Percentiles rank a stretch among this genome's conserved stretches.
Evolutionary conservation across 2,888 invertebrate species (phyloP).

Genomic region (Calliopum simillimum): DNA sequence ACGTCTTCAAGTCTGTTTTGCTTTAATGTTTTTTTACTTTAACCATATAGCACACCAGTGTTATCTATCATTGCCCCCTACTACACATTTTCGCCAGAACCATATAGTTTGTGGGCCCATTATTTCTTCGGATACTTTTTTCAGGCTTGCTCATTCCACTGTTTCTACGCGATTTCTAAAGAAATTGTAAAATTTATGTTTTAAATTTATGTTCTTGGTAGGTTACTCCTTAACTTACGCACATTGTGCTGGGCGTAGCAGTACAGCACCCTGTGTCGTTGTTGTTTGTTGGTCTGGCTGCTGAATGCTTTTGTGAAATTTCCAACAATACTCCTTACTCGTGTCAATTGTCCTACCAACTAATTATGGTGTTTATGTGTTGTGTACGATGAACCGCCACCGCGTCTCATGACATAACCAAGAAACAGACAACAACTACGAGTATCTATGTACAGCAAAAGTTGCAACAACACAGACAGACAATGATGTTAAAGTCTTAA

Average conservation of each 20-base stretch:
- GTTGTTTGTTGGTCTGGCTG: too few relatives aligned
- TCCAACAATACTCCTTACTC: not conserved
- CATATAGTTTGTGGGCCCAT: not conserved
- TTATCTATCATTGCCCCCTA: too few relatives aligned
- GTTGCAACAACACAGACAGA: conserved; percentile 24
- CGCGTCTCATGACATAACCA: conserved; percentile 32
- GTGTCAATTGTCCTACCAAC: conserved; percentile 36
- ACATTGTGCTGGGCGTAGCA: not conserved
- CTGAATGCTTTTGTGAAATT: not conserved
- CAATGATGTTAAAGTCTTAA: conserved; percentile 3
- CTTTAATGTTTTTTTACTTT: too few relatives aligned
- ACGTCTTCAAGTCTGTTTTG: too few relatives aligned
- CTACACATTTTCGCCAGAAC: not conserved
- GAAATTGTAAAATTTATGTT: conserved; percentile 43
- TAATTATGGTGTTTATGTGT: conserved; percentile 48
- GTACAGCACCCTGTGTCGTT: too few relatives aligned
- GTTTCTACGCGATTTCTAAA: conserved; percentile 30
- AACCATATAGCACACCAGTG: too few relatives aligned
- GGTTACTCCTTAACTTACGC: conserved; percentile 10
- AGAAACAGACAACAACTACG: conserved; percentile 21
- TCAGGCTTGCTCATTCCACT: not conserved
- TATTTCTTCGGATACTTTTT: conserved; percentile 2
- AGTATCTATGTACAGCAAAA: too few relatives aligned
- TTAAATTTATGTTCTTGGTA: conserved; percentile 38
- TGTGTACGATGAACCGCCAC: conserved; percentile 28